Evolutionary conservation across 2,888 invertebrate species (phyloP), one percentile per base, ranked within the genome.

Genomic region (Agrotis ipsilon): DNA sequence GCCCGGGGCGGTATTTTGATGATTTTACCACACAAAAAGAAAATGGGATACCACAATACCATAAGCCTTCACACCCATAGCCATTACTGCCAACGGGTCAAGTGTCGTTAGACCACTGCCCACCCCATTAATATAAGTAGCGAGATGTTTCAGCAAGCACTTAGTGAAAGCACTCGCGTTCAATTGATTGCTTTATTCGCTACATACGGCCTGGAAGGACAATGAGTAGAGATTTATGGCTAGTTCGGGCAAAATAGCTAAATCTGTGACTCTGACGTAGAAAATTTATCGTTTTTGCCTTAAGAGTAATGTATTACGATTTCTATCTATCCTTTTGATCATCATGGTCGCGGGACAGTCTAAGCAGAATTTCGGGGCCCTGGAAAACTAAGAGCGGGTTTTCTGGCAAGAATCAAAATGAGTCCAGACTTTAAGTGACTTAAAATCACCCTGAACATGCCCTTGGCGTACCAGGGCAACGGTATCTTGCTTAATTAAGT

Each of bases 21-120:
- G n/a, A n/a, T n/a, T n/a, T n/a, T n/a, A n/a, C n/a, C n/a, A n/a
- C n/a, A n/a, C n/a, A n/a, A n/a, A n/a, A n/a, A n/a, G n/a, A n/a
- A n/a, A n/a, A n/a, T n/a, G n/a, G n/a, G n/a, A n/a, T n/a, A 83
- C 74, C 86, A 86, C 88, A 87, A 91, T 90, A 90, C 90, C 86
- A 87, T 87, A 83, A 86, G 75, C 64, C 78, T 80, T 39, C 11
- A 39, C 39, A 39, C 39, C 87, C 81, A 88, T 88, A 24, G 11
- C 87, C 82, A 89, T 88, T 87, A 91, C 85, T 87, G 82, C 82
- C 91, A 94, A 92, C 93, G 91, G 92, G 83, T 87, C 90, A 88
- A 87, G 82, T 78, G 79, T 87, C 84, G 87, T 89, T 88, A 87
- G 80, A 82, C 81, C 84, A 72, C 86, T 78, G 81, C 89, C 89